These are phyloP conservation scores for Lacerta bilineata DNA, from an alignment of 2,797 vertebrate species.

Conservation along the genomic window DNA sequence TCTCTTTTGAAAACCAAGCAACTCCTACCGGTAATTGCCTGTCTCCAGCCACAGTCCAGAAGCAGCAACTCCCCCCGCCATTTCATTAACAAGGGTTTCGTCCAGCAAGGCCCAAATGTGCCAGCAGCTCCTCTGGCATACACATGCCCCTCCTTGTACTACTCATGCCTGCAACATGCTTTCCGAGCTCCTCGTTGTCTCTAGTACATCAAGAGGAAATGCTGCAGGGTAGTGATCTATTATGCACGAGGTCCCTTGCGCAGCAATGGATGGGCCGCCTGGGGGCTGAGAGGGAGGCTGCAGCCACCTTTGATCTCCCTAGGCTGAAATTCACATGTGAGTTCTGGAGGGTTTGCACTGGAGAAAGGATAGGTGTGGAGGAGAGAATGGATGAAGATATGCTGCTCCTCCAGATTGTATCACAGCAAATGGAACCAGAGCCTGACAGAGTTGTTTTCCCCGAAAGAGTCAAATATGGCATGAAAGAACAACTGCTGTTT, in stretches of 20 bases:
- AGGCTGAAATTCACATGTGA: background rate
- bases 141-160: background rate
- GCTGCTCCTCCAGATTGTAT: background rate
- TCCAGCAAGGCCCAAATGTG: too few species aligned
- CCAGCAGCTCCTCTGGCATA: too few species aligned
- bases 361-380: background rate
- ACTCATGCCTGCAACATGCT: background rate
- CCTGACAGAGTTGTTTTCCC: background rate
- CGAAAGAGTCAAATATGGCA: background rate
- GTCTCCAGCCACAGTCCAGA: background rate
- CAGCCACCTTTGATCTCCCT: background rate
- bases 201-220: conserved; percentile 7
- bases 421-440: background rate
- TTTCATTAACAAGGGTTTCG: background rate
- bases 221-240: conserved; percentile 7
- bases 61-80: background rate
- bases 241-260: background rate
- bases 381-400: background rate
- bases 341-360: background rate
- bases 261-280: background rate
- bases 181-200: background rate
- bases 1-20: background rate
- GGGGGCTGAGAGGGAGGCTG: background rate
- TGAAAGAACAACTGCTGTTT: background rate
- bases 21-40: background rate